Evolutionary conservation across 2,113 vertebrate genomes (phyloP).

Genomic region (Phyllostomus discolor): DNA sequence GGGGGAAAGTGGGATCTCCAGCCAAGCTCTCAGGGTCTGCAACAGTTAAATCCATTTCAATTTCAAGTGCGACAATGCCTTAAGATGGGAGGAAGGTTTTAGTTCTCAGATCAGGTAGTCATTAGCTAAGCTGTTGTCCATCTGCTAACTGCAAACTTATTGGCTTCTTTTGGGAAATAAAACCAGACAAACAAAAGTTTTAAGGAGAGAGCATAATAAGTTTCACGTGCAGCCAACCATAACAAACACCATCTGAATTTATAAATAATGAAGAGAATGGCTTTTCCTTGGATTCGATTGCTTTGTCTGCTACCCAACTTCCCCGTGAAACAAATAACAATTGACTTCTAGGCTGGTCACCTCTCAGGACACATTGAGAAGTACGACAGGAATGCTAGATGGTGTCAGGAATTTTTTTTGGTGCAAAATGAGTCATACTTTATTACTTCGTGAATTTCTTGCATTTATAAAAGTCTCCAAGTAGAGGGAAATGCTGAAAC

Average conservation of each 20-base stretch:
- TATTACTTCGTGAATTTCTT: background rate
- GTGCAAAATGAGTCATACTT: background rate
- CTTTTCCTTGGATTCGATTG: slow-evolving; percentile 19
- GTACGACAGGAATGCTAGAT: background rate
- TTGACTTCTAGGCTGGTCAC: background rate
- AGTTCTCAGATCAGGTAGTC: background rate
- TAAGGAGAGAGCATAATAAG: background rate
- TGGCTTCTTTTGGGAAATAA: slow-evolving; percentile 17
- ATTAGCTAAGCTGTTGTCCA: slow-evolving; percentile 27
- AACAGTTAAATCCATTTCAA: background rate
- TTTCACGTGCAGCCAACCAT: background rate
- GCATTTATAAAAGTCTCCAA: background rate
- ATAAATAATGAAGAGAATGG: slow-evolving; percentile 36
- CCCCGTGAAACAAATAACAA: slow-evolving; percentile 4
- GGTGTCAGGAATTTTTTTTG: background rate
- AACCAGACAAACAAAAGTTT: background rate
- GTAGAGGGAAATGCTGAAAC: background rate
- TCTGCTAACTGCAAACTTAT: slow-evolving; percentile 30
- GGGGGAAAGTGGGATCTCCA: background rate
- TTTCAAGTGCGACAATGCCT: background rate
- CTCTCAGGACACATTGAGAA: slow-evolving; percentile 7
- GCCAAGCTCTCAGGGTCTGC: background rate
- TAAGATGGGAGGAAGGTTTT: background rate
- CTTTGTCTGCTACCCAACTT: slow-evolving; percentile 14
- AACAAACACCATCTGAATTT: slow-evolving; percentile 25